These are phyloP conservation scores for Helicolenus hilgendorfi DNA, from an alignment of 2,797 vertebrate species.

Conservation along the genomic window DNA sequence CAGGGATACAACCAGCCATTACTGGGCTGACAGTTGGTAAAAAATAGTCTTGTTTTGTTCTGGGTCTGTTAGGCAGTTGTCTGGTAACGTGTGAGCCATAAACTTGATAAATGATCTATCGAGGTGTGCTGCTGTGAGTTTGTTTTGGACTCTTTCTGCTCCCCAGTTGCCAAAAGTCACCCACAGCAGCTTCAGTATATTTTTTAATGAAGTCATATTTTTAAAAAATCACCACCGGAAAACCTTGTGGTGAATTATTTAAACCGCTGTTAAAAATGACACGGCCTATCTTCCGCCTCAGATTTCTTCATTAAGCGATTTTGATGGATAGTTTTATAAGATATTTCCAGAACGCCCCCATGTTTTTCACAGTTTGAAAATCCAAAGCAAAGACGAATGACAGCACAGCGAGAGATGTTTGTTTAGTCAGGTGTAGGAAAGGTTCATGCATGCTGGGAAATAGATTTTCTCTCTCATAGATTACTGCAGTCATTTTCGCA, in stretches of 20 bases:
- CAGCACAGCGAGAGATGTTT: neutral
- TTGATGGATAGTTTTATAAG: slow-evolving; percentile 29
- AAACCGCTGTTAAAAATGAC: slow-evolving; percentile 23
- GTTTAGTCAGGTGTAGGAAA: slow-evolving; percentile 11
- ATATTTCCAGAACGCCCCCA: neutral
- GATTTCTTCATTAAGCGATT: neutral
- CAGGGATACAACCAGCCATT: neutral
- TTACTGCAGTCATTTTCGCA: neutral
- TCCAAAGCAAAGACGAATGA: neutral
- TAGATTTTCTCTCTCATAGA: neutral
- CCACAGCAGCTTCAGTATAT: slow-evolving; percentile 24
- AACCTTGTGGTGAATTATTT: slow-evolving; percentile 33
- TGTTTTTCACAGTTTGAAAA: neutral
- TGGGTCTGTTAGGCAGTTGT: neutral
- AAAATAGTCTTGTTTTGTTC: neutral
- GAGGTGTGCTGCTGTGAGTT: neutral
- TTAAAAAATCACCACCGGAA: slow-evolving; percentile 2
- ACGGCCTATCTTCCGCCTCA: neutral
- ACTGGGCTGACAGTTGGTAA: neutral
- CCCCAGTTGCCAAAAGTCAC: slow-evolving; percentile 30
- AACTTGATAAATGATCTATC: slow-evolving; percentile 24
- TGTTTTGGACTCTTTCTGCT: slow-evolving; percentile 29
- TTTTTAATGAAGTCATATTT: slow-evolving; percentile 38
- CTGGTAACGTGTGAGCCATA: neutral
- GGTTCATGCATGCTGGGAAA: neutral